Conservation (phyloP, 2,113 vertebrate genomes). For the Oncorhynchus masou region DNA sequence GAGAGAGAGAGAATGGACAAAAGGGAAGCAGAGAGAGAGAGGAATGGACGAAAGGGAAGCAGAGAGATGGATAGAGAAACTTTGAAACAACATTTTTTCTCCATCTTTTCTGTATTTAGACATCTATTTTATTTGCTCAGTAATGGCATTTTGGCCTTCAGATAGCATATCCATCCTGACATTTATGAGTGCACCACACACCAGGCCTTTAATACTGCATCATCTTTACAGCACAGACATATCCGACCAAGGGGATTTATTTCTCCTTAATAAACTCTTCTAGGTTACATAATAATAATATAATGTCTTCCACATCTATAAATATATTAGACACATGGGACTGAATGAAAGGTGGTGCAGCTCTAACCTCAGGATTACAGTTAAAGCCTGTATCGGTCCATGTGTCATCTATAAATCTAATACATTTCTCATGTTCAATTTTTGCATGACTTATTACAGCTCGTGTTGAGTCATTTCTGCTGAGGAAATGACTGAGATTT, state of each 20-base stretch:
- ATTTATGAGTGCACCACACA: conserved; percentile 51
- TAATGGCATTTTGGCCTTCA: conserved; percentile 18
- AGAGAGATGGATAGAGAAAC: background rate
- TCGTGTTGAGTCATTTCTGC: no score
- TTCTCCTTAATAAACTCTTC: conserved; percentile 37
- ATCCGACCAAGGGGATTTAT: conserved; percentile 37
- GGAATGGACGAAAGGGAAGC: no score
- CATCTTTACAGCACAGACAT: conserved; percentile 52
- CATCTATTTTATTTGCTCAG: conserved; percentile 37
- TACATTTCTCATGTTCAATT: background rate
- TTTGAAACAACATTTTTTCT: no score
- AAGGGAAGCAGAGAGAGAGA: no score
- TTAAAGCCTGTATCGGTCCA: background rate
- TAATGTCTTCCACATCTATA: conserved; percentile 37
- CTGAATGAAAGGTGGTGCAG: background rate
- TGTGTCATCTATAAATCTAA: background rate
- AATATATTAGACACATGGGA: conserved; percentile 16
- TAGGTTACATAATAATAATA: conserved; percentile 36
- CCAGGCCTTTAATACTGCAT: conserved; percentile 46
- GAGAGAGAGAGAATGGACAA: no score
- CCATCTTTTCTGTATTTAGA: conserved; percentile 9
- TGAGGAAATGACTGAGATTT: no score
- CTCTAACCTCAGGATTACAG: background rate
- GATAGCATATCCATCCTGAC: conserved; percentile 36
- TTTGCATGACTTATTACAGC: background rate